Base-by-base conservation (phyloP, 2,888 invertebrate genomes). In the Antheraea yamamai region DNA sequence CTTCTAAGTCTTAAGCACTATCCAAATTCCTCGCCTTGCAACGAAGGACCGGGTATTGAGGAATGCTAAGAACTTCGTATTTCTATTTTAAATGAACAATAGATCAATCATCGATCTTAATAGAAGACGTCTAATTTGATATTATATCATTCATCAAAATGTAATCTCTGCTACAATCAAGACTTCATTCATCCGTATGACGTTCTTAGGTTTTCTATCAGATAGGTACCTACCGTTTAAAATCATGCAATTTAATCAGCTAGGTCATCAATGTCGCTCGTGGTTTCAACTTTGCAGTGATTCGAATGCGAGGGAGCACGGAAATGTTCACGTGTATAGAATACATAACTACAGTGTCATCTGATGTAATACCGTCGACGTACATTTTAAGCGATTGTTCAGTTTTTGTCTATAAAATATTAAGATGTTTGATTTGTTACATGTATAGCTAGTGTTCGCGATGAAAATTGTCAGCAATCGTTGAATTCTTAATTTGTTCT, bases 291-390 rank as follows among this genome's bases (percentile, higher is more conserved):
- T 79, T 78, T 83, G 75, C 76, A 76, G 58, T 75, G 73, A 85
- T 91, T 88, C 74, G 85, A 86, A 91, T 92, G 87, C 87, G 78
- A 74, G 71, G 77, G 75, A 80, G 83, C 85, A 77, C 88, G 89
- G 88, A 90, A 89, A 81, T 77, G 55, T 74, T 73, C 77, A 81
- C 85, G 83, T 84, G 85, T 75, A 76, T 71, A 47, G 85, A 86
- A 88, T 90, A 79, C 71, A 77, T 66, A 80, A 78, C 75, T 79
- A 75, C 78, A 78, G 78, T 77, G 74, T 76, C 77, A 77, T 78
- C 84, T 88, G 87, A 88, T 87, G 88, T 89, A 39, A 12, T 18
- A 18, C 18, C 20, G 35, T 75, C 78, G 78, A 79, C 80, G 82
- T 78, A 82, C 81, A 80, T 83, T 78, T 75, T 55, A 74, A 78